Evolutionary conservation across 2,797 vertebrate genomes (phyloP).

Genomic region (Acanthurus tractus): DNA sequence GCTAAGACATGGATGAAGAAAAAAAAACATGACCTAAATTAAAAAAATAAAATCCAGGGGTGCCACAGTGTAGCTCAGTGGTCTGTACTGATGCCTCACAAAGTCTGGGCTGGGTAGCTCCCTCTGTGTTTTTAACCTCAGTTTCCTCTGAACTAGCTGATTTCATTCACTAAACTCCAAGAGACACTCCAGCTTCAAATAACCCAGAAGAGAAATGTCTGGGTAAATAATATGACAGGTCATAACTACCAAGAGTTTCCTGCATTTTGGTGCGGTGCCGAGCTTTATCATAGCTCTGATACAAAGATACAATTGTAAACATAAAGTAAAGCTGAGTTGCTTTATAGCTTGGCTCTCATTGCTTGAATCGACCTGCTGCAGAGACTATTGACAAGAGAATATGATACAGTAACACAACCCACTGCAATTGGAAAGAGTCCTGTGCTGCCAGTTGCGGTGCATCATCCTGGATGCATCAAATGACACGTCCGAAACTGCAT

Average conservation of each 20-base stretch:
- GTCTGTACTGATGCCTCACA: constrained; percentile 27
- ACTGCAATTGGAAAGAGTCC: background rate
- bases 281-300: background rate
- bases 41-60: constrained; percentile 29
- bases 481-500: constrained; percentile 18
- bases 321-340: background rate
- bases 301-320: background rate
- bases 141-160: constrained; percentile 24
- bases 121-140: background rate
- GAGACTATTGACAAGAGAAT: constrained; percentile 17
- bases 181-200: constrained; percentile 15
- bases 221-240: background rate
- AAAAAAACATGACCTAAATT: constrained; percentile 48
- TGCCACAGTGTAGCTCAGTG: constrained; percentile 35
- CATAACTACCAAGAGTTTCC: background rate
- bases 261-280: background rate
- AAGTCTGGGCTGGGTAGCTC: background rate
- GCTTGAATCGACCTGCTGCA: background rate
- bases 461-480: constrained; percentile 18
- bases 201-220: background rate
- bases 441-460: background rate
- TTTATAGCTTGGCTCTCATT: background rate
- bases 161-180: constrained; percentile 12
- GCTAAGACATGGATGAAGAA: constrained; percentile 43
- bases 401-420: constrained; percentile 12